phyloP scores from a whole-genome alignment of 2,113 vertebrate species.

The Ancistrus triradiatus region DNA sequence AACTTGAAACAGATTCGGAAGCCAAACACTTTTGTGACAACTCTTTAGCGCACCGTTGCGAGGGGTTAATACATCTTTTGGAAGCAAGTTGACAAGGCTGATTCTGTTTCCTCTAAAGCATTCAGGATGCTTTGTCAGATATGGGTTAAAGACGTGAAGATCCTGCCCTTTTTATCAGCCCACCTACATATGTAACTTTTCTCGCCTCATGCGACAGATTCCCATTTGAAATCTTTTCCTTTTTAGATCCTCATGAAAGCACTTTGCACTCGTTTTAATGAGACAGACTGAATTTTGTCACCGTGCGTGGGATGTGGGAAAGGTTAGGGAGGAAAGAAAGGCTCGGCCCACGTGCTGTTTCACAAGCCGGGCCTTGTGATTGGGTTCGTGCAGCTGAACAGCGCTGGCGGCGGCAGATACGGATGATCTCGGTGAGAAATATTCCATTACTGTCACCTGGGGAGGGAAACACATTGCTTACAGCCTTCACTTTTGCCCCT shows the following conservation, averaged over 20 bases:
- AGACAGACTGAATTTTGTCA: not conserved
- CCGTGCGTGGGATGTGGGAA: not conserved
- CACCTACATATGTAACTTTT: slow-evolving; percentile 7
- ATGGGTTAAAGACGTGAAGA: not conserved
- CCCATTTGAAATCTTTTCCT: not conserved
- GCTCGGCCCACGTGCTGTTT: not conserved
- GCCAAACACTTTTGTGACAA: too few species aligned
- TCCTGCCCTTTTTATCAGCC: not conserved
- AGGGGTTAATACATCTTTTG: too few species aligned
- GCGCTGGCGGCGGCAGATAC: slow-evolving; percentile 16
- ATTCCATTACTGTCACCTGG: slow-evolving; percentile 40
- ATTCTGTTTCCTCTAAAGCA: too few species aligned
- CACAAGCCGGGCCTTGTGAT: not conserved
- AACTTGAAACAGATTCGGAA: too few species aligned
- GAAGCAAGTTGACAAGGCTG: too few species aligned
- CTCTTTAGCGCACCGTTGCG: too few species aligned
- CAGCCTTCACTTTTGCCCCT: slow-evolving; percentile 24
- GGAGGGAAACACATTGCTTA: slow-evolving; percentile 44
- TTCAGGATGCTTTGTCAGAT: too few species aligned
- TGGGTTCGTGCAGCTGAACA: too few species aligned
- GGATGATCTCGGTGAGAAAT: slow-evolving; percentile 15
- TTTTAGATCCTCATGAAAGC: not conserved
- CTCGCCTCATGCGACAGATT: not conserved
- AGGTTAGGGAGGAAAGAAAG: not conserved
- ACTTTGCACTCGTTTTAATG: not conserved